phyloP scores from a whole-genome alignment of 2,797 vertebrate species.

The Ispidina lecontei region DNA sequence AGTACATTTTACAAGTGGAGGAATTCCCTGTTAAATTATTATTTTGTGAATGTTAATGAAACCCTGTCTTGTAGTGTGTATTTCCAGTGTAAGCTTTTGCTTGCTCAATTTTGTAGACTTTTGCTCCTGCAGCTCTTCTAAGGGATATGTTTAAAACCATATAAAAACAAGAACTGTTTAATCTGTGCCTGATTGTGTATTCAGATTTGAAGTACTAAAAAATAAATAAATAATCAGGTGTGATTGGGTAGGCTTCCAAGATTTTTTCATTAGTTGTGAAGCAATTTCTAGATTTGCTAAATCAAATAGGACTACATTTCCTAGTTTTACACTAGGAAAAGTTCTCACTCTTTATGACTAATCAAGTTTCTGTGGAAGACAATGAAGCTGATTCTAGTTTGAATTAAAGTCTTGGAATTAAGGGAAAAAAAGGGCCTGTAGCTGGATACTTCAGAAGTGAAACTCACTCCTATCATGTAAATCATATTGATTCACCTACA shows the following conservation, averaged over 20 bases:
- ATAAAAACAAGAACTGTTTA: background rate
- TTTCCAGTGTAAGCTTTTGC: background rate
- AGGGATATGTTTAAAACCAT: background rate
- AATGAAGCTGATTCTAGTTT: background rate
- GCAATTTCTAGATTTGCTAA: background rate
- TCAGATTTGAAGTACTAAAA: background rate
- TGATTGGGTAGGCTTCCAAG: background rate
- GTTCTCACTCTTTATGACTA: background rate
- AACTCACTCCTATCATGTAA: background rate
- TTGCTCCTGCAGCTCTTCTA: background rate
- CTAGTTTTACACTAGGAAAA: background rate
- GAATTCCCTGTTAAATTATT: background rate
- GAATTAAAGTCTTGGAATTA: background rate
- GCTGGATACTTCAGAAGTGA: background rate
- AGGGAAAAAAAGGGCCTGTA: background rate
- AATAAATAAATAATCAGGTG: too few species aligned
- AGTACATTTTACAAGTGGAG: background rate
- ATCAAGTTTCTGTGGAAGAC: background rate
- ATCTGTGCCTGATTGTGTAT: background rate
- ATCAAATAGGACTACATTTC: background rate
- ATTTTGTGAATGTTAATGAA: background rate
- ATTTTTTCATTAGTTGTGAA: background rate
- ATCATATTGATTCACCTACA: background rate
- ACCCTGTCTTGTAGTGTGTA: background rate
- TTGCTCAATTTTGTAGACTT: background rate